Evolutionary conservation across 2,113 vertebrate species (phyloP), one percentile per base, ranked within the genome.

Genomic region (Poecilia latipinna): DNA sequence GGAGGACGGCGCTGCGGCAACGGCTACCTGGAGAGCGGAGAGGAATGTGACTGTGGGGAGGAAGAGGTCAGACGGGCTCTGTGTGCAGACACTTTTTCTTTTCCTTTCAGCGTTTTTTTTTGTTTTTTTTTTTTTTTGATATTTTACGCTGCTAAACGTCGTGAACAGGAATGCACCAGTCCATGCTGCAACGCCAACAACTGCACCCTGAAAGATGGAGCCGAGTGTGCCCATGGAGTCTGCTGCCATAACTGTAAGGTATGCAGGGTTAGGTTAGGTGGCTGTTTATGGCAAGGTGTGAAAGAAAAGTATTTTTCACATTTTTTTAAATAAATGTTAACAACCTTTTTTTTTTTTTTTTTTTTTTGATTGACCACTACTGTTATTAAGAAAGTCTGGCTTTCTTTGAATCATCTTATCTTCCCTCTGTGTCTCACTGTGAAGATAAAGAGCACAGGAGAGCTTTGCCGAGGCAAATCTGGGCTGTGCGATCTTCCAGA

Each of bases 241-340:
- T 99, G 98, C 95, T 99, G 98, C 65, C 91, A 97, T 0, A 87
- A 93, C 74, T 99, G 98, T 93, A 97, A 98, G 97, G 98, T 99
- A 83, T 39, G 5, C 80, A 13, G 19, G 19, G 65, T 51, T 13
- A 68, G 0, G 65, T 12, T 39, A 15, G 61, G 26, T n/a, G 12
- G 11, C 22, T 22, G 15, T 32, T 42, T 3, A 48, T 61, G 12
- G 51, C 44, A 12, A 24, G 68, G 22, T 1, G 1, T 26, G n/a
- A 12, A 44, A 3, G 15, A 72, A 54, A n/a, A 12, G 24, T n/a
- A 57, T 11, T 57, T 57, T 70, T 62, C 8, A 26, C 12, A 13
- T 19, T 8, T 71, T 10, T 37, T 42, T 2, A 13, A 4, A 22
- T 63, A 54, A n/a, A 28, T 19, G 17, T 12, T 35, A 57, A 67